Evolutionary conservation across 2,797 vertebrate genomes (phyloP), one percentile per base, ranked within the genome.

Genomic region (Schizopygopsis malacanthus): DNA sequence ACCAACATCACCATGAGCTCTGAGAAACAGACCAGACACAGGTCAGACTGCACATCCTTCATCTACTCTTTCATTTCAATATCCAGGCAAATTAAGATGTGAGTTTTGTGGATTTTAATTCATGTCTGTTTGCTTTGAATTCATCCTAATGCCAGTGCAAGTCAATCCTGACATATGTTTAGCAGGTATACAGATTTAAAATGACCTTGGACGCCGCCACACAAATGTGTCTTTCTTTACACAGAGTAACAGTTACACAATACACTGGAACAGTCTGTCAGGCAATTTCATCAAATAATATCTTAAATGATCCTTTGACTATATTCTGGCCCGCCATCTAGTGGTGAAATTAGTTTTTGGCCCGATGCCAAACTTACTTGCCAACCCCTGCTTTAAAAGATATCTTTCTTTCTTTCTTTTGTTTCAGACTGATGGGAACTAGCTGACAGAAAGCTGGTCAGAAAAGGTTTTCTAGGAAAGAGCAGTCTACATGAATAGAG

Each of bases 1-100:
- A 90, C 91, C 89, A 94, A 70, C 1, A 67, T 43, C 16, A 90
- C n/a, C 0, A 0, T 4, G 11, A 83, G 82, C 0, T 1, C 92
- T 94, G 86, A 88, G 37, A 85, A 56, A 88, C 37, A 82, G 0
- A 85, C 39, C n/a, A 3, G 37, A 70, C n/a, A 75, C 63, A 45
- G 8, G 43, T 41, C 75, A 72, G 52, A 37, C 15, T 2, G 5
- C 52, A 37, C 47, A 6, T 61, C 37, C 54, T 41, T 15, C 6
- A 59, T 10, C 4, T n/a, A 0, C 20, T 13, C 16, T 6, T n/a
- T 56, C 50, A 56, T 22, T 54, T 22, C 8, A 22, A 77, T 10
- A 54, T 20, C 18, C 10, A 6, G 33, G 37, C 9, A 76, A 54
- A 33, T 52, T 37, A 10, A 75, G 25, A 75, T 11, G 15, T 2